Base-by-base conservation (phyloP, 2,113 vertebrate species). In the Apodemus speciosus region DNA sequence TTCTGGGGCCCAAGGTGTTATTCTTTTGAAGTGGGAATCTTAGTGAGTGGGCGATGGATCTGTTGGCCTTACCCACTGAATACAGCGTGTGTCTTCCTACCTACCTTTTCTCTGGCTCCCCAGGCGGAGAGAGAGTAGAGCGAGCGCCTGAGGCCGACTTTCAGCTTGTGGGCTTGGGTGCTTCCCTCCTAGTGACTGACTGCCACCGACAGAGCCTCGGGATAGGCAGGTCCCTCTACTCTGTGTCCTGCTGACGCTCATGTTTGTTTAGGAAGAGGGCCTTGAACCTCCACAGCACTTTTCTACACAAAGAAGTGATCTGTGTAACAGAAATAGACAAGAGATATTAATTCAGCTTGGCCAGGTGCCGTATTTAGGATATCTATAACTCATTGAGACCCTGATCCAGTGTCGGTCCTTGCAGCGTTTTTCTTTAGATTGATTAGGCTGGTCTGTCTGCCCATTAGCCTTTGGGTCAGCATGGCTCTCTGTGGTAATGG, bases 391-490 rank as follows among this genome's bases (percentile, higher is more conserved):
- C 64, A 64, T 86, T 81, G 58, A 88, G 94, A 85, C 30, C 32
- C 46, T 90, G 18, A 68, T 85, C 3, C 5, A 30, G 66, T 88
- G 76, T 89, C 64, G 93, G 87, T 66, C 9, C 6, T 35, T 53
- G 2, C 72, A 81, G 35, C 87, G 49, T 86, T 94, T 89, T 89
- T n/a, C 62, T 46, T 53, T 91, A 35, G 56, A 56, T 69, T 71
- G 80, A 40, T 51, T 93, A 60, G 58, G 18, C 53, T 89, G 51
- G 40, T 87, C 9, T 35, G 40, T 87, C 9, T 35, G n/a, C 58
- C 66, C 38, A 21, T 56, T 94, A 25, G 38, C 53, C 68, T 94
- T 40, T 76, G 79, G 13, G 68, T 89, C 46, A 85, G 9, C 49
- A 30, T 8, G 40, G 73, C 25, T 92, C 71, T 49, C 46, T 14